phyloP scores from a whole-genome alignment of 2,113 vertebrate species.

The Menidia beryllina region DNA sequence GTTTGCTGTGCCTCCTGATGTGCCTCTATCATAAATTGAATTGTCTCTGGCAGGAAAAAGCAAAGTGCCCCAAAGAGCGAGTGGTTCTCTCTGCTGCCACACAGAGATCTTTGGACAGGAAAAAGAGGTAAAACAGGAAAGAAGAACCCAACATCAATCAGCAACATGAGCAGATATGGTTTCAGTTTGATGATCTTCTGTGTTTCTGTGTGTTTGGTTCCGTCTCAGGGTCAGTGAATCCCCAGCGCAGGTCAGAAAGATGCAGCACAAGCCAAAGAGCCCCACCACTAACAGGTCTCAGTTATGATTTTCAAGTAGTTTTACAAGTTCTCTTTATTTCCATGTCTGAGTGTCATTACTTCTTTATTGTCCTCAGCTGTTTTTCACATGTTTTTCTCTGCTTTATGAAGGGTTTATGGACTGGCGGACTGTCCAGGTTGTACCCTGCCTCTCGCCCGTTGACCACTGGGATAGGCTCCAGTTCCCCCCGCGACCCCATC shows the following conservation, averaged over 20 bases:
- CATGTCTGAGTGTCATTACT: not conserved
- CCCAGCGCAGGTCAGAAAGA: constrained; percentile 70
- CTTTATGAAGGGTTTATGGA: too few relatives aligned
- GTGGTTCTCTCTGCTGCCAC: constrained; percentile 90
- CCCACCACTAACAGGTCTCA: too few relatives aligned
- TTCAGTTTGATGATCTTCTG: too few relatives aligned
- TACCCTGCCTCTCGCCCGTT: too few relatives aligned
- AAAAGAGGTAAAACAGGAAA: constrained; percentile 85
- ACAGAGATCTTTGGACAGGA: constrained; percentile 93
- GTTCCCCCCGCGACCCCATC: too few relatives aligned
- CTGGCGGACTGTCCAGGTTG: too few relatives aligned
- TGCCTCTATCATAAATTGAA: not conserved
- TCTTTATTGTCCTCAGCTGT: not conserved
- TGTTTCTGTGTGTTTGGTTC: not conserved
- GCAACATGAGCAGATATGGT: not conserved
- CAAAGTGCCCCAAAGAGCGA: constrained; percentile 86
- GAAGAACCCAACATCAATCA: not conserved
- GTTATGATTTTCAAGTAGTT: too few relatives aligned
- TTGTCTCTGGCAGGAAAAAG: constrained; percentile 85
- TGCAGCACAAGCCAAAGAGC: too few relatives aligned
- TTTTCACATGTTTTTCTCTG: too few relatives aligned
- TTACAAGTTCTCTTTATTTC: not conserved
- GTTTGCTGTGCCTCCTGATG: too few relatives aligned
- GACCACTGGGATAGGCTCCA: too few relatives aligned
- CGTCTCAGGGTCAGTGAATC: constrained; percentile 71